A percentile compares a stretch with the other conserved stretches of the same genome.
These are phyloP conservation scores for Boleophthalmus pectinirostris DNA, from an alignment of 2,113 vertebrate genomes.

Conservation along the genomic window DNA sequence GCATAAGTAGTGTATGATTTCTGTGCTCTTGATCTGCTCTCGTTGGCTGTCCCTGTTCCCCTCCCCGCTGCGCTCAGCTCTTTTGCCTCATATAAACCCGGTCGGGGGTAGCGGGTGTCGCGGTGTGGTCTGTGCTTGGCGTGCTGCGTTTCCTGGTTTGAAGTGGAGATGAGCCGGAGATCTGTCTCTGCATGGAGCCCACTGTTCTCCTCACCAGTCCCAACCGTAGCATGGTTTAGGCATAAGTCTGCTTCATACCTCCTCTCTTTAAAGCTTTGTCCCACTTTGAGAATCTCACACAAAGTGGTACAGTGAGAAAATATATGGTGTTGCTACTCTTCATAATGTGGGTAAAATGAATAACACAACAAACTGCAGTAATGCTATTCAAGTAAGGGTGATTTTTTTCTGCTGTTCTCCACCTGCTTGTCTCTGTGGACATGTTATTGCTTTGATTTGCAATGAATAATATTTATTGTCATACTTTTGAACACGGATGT, in stretches of 20 bases:
- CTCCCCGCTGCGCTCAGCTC: conserved; percentile 33
- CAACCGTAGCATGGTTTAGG: background rate
- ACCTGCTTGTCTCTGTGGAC: too few relatives aligned
- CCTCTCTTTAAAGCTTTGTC: background rate
- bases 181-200: conserved; percentile 27
- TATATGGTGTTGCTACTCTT: background rate
- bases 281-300: conserved; percentile 2
- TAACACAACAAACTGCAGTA: too few relatives aligned
- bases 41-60: conserved; percentile 18
- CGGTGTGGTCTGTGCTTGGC: conserved; percentile 16
- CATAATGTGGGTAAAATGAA: background rate
- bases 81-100: conserved; percentile 49
- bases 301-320: background rate
- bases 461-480: too few relatives aligned
- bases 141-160: conserved; percentile 44
- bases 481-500: too few relatives aligned
- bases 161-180: conserved; percentile 54
- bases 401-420: too few relatives aligned
- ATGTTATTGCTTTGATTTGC: too few relatives aligned
- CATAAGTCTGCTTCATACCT: background rate
- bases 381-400: too few relatives aligned
- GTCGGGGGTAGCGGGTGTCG: conserved; percentile 34
- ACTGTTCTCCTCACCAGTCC: conserved; percentile 9
- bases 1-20: conserved; percentile 35
- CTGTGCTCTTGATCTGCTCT: conserved; percentile 35